These are phyloP conservation scores for Vimba vimba DNA, from an alignment of 2,113 vertebrate species.

Conservation along the genomic window DNA sequence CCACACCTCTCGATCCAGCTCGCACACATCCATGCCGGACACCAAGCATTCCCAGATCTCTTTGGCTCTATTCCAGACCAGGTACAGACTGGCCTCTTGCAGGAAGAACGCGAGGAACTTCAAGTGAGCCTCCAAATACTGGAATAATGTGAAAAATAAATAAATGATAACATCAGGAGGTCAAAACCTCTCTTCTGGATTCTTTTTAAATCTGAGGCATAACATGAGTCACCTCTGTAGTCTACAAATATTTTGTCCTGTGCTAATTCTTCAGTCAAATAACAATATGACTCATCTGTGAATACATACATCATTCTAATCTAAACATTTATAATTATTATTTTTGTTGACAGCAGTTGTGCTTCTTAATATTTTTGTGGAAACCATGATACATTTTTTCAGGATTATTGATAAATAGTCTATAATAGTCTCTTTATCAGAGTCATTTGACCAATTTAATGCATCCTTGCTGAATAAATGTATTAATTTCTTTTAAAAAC, in stretches of 20 bases:
- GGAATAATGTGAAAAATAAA: constrained; percentile 60
- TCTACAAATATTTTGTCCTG: neutral
- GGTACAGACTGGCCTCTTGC: constrained; percentile 97
- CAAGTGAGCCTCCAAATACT: constrained; percentile 98
- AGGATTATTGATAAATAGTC: too few relatives aligned
- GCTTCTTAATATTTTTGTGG: too few relatives aligned
- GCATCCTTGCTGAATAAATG: too few relatives aligned
- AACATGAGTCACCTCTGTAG: neutral
- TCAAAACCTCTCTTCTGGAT: neutral
- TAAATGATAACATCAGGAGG: neutral
- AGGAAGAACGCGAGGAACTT: constrained; percentile 99
- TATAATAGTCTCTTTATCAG: too few relatives aligned
- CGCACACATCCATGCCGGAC: constrained; percentile 94
- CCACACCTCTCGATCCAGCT: constrained; percentile 94
- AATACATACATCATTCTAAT: too few relatives aligned
- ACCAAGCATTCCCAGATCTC: constrained; percentile 99
- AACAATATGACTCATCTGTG: constrained; percentile 2
- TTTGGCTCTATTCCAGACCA: constrained; percentile 96
- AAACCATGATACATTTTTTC: too few relatives aligned
- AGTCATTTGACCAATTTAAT: too few relatives aligned
- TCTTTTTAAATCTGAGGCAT: neutral
- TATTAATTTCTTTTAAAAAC: neutral
- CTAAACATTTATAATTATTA: too few relatives aligned
- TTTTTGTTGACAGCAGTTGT: too few relatives aligned
- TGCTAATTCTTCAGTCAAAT: neutral